Conservation (phyloP, 92 coral and sea anemone genomes). For the Plumapathes pennacea region DNA sequence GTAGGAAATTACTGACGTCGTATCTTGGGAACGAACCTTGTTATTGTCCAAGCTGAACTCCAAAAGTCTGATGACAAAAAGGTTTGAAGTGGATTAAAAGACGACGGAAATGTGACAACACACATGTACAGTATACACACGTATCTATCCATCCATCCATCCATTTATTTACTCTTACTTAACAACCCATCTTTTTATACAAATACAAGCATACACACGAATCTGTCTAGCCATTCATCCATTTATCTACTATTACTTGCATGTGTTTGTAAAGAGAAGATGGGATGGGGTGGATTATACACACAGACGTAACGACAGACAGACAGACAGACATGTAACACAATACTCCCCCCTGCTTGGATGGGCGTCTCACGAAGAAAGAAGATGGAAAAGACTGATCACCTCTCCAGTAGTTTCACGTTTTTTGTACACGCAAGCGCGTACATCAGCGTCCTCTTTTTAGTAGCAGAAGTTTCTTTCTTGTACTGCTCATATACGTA, state of each 20-base stretch:
- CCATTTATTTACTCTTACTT: too few relatives aligned
- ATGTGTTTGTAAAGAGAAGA: too few relatives aligned
- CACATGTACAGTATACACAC: neutral
- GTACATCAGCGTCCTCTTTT: conserved; percentile 74
- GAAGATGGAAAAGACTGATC: neutral
- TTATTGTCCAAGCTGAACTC: conserved; percentile 23
- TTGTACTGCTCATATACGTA: conserved; percentile 41
- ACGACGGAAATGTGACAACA: neutral
- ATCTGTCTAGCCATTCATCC: too few relatives aligned
- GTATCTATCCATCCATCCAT: too few relatives aligned
- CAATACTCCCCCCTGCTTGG: neutral
- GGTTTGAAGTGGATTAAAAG: neutral
- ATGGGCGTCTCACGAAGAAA: neutral
- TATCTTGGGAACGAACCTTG: conserved; percentile 73
- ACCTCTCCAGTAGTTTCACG: conserved; percentile 50
- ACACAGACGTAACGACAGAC: too few relatives aligned
- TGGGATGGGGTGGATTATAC: too few relatives aligned
- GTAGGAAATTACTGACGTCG: conserved; percentile 59
- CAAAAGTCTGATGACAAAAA: conserved; percentile 57
- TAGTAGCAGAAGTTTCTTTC: conserved; percentile 68
- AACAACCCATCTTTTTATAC: too few relatives aligned
- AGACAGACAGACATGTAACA: too few relatives aligned
- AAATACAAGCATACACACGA: too few relatives aligned
- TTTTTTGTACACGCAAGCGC: conserved; percentile 57
- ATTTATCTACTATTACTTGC: too few relatives aligned